phyloP scores from a whole-genome alignment of 1,140 invertebrate species.

The Temnothorax curvispinosus region DNA sequence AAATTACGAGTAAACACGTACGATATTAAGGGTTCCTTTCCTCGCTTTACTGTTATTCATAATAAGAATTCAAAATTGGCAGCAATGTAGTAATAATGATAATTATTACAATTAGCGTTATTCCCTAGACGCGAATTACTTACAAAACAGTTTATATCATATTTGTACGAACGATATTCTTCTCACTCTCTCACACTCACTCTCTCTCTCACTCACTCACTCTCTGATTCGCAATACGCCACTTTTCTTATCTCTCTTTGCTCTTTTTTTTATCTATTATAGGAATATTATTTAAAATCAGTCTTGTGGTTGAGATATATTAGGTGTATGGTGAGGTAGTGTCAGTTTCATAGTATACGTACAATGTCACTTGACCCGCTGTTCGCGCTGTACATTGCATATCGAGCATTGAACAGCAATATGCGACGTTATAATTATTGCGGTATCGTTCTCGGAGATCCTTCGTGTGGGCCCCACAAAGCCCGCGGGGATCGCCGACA shows the following conservation, averaged over 20 bases:
- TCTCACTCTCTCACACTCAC: neutral
- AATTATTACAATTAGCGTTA: slow-evolving; percentile 69
- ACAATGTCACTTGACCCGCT: slow-evolving; percentile 74
- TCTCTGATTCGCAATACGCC: slow-evolving; percentile 42
- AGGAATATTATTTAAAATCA: slow-evolving; percentile 86
- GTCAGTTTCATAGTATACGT: slow-evolving; percentile 85
- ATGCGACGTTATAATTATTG: neutral
- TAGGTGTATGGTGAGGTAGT: slow-evolving; percentile 85
- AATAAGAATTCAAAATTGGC: slow-evolving; percentile 69
- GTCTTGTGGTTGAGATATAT: slow-evolving; percentile 86
- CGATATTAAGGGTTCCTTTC: slow-evolving; percentile 63
- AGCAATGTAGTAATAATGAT: slow-evolving; percentile 61
- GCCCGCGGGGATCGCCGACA: neutral
- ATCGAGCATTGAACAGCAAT: slow-evolving; percentile 4
- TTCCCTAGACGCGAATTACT: slow-evolving; percentile 68
- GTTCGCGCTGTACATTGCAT: slow-evolving; percentile 5
- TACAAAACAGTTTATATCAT: slow-evolving; percentile 74
- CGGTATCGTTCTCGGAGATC: slow-evolving; percentile 7
- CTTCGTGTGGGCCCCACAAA: neutral
- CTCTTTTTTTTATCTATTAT: slow-evolving; percentile 78
- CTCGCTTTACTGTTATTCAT: slow-evolving; percentile 53
- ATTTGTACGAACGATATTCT: slow-evolving; percentile 74
- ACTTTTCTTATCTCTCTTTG: slow-evolving; percentile 46
- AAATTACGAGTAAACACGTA: slow-evolving; percentile 71
- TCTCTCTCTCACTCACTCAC: neutral